These are phyloP conservation scores for Cenopis cana DNA, from an alignment of 2,888 invertebrate genomes.

Conservation along the genomic window DNA sequence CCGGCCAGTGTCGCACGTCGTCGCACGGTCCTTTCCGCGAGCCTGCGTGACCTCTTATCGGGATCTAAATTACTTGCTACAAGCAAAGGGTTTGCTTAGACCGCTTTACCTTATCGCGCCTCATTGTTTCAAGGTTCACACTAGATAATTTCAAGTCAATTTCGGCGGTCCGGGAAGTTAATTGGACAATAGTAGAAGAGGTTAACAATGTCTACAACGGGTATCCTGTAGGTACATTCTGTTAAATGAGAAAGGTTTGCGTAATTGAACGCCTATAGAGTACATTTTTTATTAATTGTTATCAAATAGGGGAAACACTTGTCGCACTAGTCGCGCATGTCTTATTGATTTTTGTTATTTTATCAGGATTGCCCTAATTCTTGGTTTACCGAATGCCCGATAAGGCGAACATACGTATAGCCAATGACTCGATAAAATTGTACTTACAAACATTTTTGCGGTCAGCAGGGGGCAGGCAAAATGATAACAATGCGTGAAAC, in stretches of 20 bases:
- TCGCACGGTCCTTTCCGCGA: constrained; percentile 40
- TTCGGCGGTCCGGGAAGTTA: constrained; percentile 4
- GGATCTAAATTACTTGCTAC: constrained; percentile 41
- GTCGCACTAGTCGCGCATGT: not conserved
- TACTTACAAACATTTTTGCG: not conserved
- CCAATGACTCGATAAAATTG: not conserved
- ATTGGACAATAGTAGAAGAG: constrained; percentile 19
- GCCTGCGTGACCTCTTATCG: constrained; percentile 47
- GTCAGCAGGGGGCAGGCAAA: not conserved
- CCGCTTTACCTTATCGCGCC: constrained; percentile 36
- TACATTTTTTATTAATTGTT: not conserved
- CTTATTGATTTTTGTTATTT: constrained; percentile 38
- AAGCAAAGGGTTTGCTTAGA: constrained; percentile 23
- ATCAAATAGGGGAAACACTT: constrained; percentile 22
- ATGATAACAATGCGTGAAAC: constrained; percentile 28
- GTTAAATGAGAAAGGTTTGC: too few species aligned
- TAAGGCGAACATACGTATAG: constrained; percentile 14
- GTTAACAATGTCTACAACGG: not conserved
- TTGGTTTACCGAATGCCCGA: constrained; percentile 32
- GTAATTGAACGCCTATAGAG: not conserved
- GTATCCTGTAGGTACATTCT: too few species aligned
- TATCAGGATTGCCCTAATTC: constrained; percentile 40
- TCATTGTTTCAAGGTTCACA: constrained; percentile 35
- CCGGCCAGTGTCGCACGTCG: constrained; percentile 6
- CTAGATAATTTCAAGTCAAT: constrained; percentile 22